Evolutionary conservation across 2,797 vertebrate genomes (phyloP), one percentile per base, ranked within the genome.

Genomic region (Todus mexicanus): DNA sequence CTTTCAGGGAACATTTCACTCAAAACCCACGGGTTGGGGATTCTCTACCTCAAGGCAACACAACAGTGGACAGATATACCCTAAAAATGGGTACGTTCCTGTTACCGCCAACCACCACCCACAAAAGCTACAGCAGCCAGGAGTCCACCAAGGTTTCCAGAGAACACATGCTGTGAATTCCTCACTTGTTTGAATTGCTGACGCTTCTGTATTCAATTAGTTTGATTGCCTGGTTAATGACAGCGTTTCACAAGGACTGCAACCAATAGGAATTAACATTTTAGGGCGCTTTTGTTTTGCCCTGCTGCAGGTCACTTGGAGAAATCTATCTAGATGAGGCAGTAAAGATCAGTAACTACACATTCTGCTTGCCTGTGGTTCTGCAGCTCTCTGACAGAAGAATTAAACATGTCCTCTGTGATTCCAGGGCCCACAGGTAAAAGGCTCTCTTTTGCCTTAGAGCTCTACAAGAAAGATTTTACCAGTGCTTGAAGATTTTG

Each of bases 401-500:
- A 90, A 92, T 68, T 86, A 92, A 93, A 56, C 29, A 53, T 11
- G 19, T 38, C 76, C 61, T 89, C 61, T 92, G 78, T 48, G 57
- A 60, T 86, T 92, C 53, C 75, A 93, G 85, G 60, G 81, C 57
- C 77, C 59, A 71, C 25, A 89, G 66, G 56, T 84, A 53, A 94
- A 92, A 40, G 45, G 8, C 11, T 47, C 51, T 75, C 45, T 79
- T 73, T 48, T 84, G 25, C 27, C 27, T 57, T 88, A 84, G 21
- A 59, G 56, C 25, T 31, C 50, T 51, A 66, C 29, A 71, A 84
- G 47, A 45, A 77, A 92, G 68, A 84, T 72, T 93, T 92, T 92
- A 93, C 80, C 59, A 92, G 76, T 35, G 59, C 73, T 91, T 91
- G 40, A 88, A 93, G 65, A 91, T 90, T 93, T 84, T 74, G 61